phyloP scores from a whole-genome alignment of 2,113 vertebrate species.

The Saimiri boliviensis region DNA sequence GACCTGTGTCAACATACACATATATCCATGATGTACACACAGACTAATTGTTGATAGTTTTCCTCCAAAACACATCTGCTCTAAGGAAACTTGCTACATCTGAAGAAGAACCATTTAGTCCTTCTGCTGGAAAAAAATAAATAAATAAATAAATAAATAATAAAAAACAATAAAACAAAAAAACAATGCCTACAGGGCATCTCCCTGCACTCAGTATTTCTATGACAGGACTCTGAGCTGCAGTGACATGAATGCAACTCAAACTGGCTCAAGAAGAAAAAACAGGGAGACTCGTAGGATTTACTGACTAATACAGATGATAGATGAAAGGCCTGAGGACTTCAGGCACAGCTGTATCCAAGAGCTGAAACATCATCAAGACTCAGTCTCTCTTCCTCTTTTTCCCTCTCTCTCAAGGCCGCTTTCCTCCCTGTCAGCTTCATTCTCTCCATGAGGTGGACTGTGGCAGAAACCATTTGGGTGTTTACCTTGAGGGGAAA shows the following conservation, averaged over 20 bases:
- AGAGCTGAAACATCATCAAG: not conserved
- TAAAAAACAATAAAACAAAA: not conserved
- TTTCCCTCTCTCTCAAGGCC: not conserved
- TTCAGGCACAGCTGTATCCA: slow-evolving; percentile 34
- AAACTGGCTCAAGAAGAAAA: not conserved
- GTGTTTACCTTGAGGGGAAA: not conserved
- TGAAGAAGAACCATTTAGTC: not conserved
- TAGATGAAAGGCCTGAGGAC: not conserved
- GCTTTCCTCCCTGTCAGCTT: not conserved
- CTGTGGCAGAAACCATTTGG: not conserved
- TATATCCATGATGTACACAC: not conserved
- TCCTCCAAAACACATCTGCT: not conserved
- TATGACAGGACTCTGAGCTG: not conserved
- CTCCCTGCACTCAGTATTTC: not conserved
- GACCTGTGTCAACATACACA: not conserved
- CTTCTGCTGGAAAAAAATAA: not conserved
- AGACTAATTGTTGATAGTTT: not conserved
- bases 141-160: too few relatives aligned
- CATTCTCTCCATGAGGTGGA: not conserved
- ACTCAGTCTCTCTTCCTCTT: not conserved
- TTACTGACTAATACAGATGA: not conserved
- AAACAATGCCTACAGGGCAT: not conserved
- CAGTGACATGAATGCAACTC: not conserved
- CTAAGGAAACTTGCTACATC: not conserved
- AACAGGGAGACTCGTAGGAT: not conserved